Conservation (phyloP, 2,888 invertebrate species). For the Lochmaea crataegi region DNA sequence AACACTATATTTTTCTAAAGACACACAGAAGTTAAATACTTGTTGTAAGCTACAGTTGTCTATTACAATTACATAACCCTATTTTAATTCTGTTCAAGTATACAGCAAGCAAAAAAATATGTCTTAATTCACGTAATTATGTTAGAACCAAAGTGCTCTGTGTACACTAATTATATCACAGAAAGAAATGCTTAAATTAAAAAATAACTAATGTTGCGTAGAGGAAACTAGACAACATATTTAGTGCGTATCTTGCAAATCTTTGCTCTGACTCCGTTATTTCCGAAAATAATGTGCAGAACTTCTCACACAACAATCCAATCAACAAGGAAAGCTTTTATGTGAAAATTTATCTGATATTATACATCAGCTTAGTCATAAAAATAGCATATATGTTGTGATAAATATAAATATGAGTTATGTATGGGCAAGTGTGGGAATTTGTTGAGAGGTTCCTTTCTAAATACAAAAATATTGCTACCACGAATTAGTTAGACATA, state of each 20-base stretch:
- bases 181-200: slow-evolving; percentile 56
- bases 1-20: slow-evolving; percentile 52
- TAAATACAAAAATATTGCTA: slow-evolving; percentile 29
- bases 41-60: slow-evolving; percentile 52
- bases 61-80: slow-evolving; percentile 52
- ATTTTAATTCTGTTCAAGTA: slow-evolving; percentile 50
- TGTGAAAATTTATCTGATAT: slow-evolving; percentile 1
- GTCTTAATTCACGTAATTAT: slow-evolving; percentile 34
- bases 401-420: neutral
- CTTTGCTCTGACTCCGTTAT: slow-evolving; percentile 36
- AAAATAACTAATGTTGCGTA: slow-evolving; percentile 33
- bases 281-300: slow-evolving; percentile 40
- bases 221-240: slow-evolving; percentile 41
- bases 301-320: slow-evolving; percentile 21
- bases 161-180: slow-evolving; percentile 57
- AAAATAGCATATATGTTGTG: slow-evolving; percentile 7
- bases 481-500: slow-evolving; percentile 27
- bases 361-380: neutral
- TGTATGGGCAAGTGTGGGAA: neutral
- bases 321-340: slow-evolving; percentile 10
- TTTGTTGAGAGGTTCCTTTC: slow-evolving; percentile 19
- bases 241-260: slow-evolving; percentile 34
- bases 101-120: slow-evolving; percentile 46
- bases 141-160: slow-evolving; percentile 47
- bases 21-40: slow-evolving; percentile 61